Percentiles rank a stretch among this genome's conserved stretches.
These are phyloP conservation scores for Coptodon rendalli DNA, from an alignment of 2,113 vertebrate species.

Conservation along the genomic window DNA sequence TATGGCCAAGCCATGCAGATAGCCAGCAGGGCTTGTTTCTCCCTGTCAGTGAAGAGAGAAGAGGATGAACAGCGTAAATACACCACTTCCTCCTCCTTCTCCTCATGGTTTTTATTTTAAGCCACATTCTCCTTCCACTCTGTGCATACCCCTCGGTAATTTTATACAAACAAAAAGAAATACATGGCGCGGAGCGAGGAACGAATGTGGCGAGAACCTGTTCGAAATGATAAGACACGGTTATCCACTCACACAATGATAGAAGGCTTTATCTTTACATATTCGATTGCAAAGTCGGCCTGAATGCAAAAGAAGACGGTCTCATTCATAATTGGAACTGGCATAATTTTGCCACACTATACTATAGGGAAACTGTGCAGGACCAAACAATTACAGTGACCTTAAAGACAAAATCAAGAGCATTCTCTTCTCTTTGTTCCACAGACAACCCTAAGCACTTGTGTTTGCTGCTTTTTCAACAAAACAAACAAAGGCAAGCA, in stretches of 20 bases:
- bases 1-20: slow-evolving; percentile 29
- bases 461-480: slow-evolving; percentile 60
- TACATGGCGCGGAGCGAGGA: background rate
- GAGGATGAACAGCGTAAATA: slow-evolving; percentile 60
- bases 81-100: slow-evolving; percentile 47
- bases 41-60: slow-evolving; percentile 55
- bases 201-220: background rate
- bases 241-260: background rate
- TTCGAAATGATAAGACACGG: slow-evolving; percentile 5
- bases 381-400: slow-evolving; percentile 47
- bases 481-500: slow-evolving; percentile 68
- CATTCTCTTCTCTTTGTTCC: slow-evolving; percentile 47
- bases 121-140: background rate
- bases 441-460: slow-evolving; percentile 39
- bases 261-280: background rate
- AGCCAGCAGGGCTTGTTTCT: slow-evolving; percentile 59
- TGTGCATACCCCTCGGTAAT: background rate
- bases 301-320: background rate
- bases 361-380: slow-evolving; percentile 32
- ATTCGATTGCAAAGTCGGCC: background rate
- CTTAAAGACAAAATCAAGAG: slow-evolving; percentile 64
- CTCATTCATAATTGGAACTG: slow-evolving; percentile 13
- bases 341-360: slow-evolving; percentile 17
- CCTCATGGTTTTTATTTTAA: slow-evolving; percentile 61
- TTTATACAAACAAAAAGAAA: background rate